Conservation (phyloP, 2,888 invertebrate species). For the Julus scandinavius region DNA sequence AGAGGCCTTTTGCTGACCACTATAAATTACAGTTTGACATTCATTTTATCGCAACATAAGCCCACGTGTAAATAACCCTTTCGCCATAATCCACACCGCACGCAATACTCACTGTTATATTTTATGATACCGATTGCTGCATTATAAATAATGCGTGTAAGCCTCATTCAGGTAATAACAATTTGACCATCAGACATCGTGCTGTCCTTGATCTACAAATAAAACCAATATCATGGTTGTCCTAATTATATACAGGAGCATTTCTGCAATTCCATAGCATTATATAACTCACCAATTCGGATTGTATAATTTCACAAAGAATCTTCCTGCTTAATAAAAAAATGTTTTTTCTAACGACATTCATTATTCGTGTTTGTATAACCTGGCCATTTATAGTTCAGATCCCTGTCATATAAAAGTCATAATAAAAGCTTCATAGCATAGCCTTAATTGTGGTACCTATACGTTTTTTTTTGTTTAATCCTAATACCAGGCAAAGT, state of each 20-base stretch:
- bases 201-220: slow-evolving; percentile 22
- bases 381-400: no score
- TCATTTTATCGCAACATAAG: background rate
- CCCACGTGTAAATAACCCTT: background rate
- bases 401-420: background rate
- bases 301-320: background rate
- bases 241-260: background rate
- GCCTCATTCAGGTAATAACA: background rate
- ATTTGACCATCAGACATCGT: background rate
- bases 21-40: background rate
- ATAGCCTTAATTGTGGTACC: background rate
- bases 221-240: slow-evolving; percentile 30
- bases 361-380: background rate
- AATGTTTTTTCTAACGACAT: background rate
- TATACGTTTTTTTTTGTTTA: background rate
- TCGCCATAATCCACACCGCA: background rate
- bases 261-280: background rate
- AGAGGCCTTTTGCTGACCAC: background rate
- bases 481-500: background rate
- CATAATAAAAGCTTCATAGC: background rate
- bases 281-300: background rate
- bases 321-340: background rate
- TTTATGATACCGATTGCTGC: slow-evolving; percentile 16
- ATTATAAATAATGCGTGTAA: slow-evolving; percentile 10
- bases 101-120: background rate